These are phyloP conservation scores for Ochropleura plecta DNA, from an alignment of 2,888 invertebrate species.

Conservation along the genomic window DNA sequence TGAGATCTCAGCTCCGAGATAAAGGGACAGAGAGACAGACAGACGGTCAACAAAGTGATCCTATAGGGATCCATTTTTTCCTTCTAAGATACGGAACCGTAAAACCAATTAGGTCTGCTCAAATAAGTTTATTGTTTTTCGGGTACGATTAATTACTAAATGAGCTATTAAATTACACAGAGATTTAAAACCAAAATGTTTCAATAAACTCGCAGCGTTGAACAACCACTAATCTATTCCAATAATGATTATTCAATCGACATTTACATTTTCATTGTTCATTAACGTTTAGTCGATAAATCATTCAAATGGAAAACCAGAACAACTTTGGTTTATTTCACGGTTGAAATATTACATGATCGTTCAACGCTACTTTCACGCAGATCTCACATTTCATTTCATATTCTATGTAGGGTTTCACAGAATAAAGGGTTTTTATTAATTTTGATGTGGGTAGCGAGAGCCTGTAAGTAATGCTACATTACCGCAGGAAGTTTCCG, in stretches of 20 bases:
- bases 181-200: background rate
- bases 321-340: conserved; percentile 2
- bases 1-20: too few species aligned
- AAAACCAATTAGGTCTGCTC: background rate
- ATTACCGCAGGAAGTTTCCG: conserved; percentile 18
- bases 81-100: too few species aligned
- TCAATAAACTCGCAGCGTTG: background rate
- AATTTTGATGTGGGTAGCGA: conserved; percentile 47
- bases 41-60: too few species aligned
- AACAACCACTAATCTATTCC: conserved; percentile 1
- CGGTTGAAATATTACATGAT: conserved; percentile 9
- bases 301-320: conserved; percentile 4
- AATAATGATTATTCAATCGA: conserved; percentile 6
- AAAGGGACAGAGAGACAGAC: too few species aligned
- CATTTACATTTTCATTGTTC: conserved; percentile 16
- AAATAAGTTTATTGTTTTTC: background rate
- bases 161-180: background rate
- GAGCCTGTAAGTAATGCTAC: conserved; percentile 29
- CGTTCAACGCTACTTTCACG: background rate
- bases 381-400: conserved; percentile 46
- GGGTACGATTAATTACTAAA: background rate
- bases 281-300: conserved; percentile 10
- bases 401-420: conserved; percentile 21
- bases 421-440: conserved; percentile 34
- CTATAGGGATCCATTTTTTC: too few species aligned